Base-by-base conservation (phyloP, 2,113 vertebrate genomes). In the Casuarius casuarius region DNA sequence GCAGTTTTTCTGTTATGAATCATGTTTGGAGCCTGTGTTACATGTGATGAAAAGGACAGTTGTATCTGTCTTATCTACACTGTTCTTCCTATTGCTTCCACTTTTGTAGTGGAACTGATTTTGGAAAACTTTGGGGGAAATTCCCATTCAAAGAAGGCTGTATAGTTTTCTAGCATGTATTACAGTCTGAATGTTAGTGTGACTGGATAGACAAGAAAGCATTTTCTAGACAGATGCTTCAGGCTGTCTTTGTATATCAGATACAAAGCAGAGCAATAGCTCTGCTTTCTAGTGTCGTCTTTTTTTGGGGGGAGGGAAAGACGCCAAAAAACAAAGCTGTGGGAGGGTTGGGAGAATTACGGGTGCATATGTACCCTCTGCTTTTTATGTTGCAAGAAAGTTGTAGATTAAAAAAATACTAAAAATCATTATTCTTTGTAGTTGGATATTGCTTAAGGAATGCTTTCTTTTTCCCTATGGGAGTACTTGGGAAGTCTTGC, bases 401-500 rank as follows among this genome's bases (percentile, higher is more conserved):
- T 44, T 58, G 9, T 54, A 61, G 29, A 29, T 87, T 19, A 9
- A 44, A 49, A 67, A 84, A 78, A 51, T 38, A 35, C 5, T 62
- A n/a, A 59, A 83, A 68, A 48, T 61, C 10, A 62, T 52, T 38
- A 12, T 76, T 81, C 9, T 77, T 85, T 29, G 9, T 77, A 48
- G 9, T 46, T 67, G 33, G 22, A 10, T 84, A 28, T 4, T 76
- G 28, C 52, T 68, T 73, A 63, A 35, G 49, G 29, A 48, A 68
- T 15, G 3, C 0, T 1, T 58, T 58, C 54, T 29, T 77, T 44
- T 68, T 62, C 6, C 2, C 15, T 1, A 0, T 6, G 22, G 48
- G 52, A 73, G 52, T 76, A n/a, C 28, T 61, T 52, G 21, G 25
- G 31, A 76, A 62, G 31, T 88, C 42, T 48, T 78, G 16, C 29